Percentiles rank a stretch among this genome's conserved stretches.
These are phyloP conservation scores for Salmo trutta DNA, from an alignment of 2,797 vertebrate genomes.

Conservation along the genomic window DNA sequence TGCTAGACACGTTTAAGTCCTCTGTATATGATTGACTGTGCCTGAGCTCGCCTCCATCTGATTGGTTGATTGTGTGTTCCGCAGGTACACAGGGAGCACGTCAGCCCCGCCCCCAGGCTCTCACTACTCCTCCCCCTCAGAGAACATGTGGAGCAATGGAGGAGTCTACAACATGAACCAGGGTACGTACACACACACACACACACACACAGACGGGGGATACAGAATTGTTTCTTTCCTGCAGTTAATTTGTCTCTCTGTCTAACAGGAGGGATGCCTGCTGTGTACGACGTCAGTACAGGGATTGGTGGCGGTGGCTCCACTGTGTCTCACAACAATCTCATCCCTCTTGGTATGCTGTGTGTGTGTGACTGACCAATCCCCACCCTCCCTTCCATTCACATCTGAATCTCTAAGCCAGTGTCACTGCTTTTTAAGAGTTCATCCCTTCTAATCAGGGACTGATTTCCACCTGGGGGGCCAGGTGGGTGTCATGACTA, in stretches of 20 bases:
- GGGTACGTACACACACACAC: constrained; percentile 25
- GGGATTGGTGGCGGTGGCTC: constrained; percentile 69
- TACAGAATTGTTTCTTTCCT: neutral
- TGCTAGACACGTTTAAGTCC: no score
- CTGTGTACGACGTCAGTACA: constrained; percentile 79
- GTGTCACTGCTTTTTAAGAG: neutral
- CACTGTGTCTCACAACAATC: constrained; percentile 77
- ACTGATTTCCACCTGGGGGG: no score
- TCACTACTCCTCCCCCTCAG: constrained; percentile 78
- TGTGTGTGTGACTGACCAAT: neutral
- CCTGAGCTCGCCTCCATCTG: neutral
- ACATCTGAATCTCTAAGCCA: neutral
- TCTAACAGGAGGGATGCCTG: constrained; percentile 72
- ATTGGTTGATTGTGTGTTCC: constrained; percentile 13
- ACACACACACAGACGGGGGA: constrained; percentile 4
- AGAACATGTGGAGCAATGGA: constrained; percentile 79
- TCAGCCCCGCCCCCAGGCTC: constrained; percentile 78
- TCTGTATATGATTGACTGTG: neutral
- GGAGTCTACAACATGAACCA: constrained; percentile 74
- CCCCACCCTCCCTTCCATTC: neutral
- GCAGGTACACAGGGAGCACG: constrained; percentile 77
- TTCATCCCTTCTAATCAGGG: neutral
- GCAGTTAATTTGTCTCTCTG: neutral
- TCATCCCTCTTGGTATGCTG: constrained; percentile 77
- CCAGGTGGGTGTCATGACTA: no score